A percentile compares a stretch with the other conserved stretches of the same genome.
phyloP scores from a whole-genome alignment of 2,888 invertebrate species.

The Emmelina monodactyla region DNA sequence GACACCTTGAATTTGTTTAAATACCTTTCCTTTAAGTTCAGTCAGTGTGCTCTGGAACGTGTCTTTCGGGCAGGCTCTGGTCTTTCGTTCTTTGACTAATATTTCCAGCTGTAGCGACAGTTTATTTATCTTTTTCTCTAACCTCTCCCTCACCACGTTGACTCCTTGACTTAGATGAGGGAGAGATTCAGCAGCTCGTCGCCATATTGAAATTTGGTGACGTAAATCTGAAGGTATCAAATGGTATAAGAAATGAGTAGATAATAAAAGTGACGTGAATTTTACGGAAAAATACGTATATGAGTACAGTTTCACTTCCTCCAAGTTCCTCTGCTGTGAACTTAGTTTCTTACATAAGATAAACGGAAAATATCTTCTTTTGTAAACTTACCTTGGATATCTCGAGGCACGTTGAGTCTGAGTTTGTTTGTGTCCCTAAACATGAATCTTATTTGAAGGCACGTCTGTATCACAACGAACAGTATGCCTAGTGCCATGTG shows the following conservation, averaged over 20 bases:
- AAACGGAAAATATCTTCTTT: no score
- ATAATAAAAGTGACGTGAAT: no score
- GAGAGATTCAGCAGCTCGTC: conserved; percentile 74
- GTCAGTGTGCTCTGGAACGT: conserved; percentile 71
- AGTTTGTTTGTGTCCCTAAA: conserved; percentile 71
- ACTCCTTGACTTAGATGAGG: conserved; percentile 82
- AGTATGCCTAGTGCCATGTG: conserved; percentile 77
- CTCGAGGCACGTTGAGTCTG: conserved; percentile 71
- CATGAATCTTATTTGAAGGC: conserved; percentile 69
- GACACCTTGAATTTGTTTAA: no score
- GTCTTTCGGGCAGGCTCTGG: conserved; percentile 27
- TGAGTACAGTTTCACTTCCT: no score
- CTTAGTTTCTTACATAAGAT: no score
- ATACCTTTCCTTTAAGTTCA: conserved; percentile 71
- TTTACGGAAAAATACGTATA: no score
- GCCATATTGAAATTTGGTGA: conserved; percentile 84
- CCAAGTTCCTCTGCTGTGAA: no score
- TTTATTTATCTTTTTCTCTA: conserved; percentile 72
- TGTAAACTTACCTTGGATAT: conserved; percentile 46
- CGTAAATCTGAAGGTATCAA: conserved; percentile 70
- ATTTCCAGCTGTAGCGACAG: conserved; percentile 68
- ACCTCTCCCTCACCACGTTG: conserved; percentile 73
- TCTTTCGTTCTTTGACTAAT: conserved; percentile 51
- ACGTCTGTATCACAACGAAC: conserved; percentile 67
- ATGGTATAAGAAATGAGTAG: no score